Percentiles rank a stretch among this genome's conserved stretches.
Evolutionary conservation across 2,888 invertebrate genomes (phyloP).

Genomic region (Blastobasis lacticolella): DNA sequence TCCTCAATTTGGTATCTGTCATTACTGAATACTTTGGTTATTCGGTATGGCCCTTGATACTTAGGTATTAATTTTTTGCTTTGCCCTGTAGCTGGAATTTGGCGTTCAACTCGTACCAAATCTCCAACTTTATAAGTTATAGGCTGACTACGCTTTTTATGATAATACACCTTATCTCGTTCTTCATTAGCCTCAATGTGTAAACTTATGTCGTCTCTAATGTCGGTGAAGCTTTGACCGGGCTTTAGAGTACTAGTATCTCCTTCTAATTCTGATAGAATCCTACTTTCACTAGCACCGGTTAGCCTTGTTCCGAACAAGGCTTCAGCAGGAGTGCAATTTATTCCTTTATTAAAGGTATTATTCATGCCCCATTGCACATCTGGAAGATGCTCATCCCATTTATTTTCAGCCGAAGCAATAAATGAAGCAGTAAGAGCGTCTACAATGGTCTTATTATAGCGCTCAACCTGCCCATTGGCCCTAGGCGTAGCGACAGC

Average conservation of each 20-base stretch:
- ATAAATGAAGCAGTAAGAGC: slow-evolving; percentile 5
- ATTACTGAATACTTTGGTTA: background rate
- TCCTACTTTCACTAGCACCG: background rate
- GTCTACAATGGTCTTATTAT: slow-evolving; percentile 7
- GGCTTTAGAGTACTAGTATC: background rate
- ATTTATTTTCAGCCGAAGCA: slow-evolving; percentile 2
- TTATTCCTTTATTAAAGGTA: slow-evolving; percentile 7
- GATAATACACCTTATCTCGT: background rate
- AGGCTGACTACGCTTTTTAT: background rate
- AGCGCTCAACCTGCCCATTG: slow-evolving; percentile 2
- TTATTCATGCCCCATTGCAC: slow-evolving; percentile 8
- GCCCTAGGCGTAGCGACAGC: background rate
- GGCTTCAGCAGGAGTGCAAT: slow-evolving; percentile 3
- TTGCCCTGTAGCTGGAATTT: background rate
- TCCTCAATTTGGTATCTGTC: background rate
- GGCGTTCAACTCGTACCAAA: background rate
- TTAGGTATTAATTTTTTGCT: slow-evolving; percentile 6
- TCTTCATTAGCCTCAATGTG: background rate
- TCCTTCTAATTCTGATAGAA: background rate
- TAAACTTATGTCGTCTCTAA: background rate
- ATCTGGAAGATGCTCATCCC: slow-evolving; percentile 5
- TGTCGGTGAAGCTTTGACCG: background rate
- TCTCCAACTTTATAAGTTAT: background rate
- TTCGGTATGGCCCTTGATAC: slow-evolving; percentile 3
- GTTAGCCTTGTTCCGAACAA: slow-evolving; percentile 1